A percentile compares a stretch with the other conserved stretches of the same genome.
Evolutionary conservation across 2,797 vertebrate species (phyloP).

Genomic region (Argentina silus): DNA sequence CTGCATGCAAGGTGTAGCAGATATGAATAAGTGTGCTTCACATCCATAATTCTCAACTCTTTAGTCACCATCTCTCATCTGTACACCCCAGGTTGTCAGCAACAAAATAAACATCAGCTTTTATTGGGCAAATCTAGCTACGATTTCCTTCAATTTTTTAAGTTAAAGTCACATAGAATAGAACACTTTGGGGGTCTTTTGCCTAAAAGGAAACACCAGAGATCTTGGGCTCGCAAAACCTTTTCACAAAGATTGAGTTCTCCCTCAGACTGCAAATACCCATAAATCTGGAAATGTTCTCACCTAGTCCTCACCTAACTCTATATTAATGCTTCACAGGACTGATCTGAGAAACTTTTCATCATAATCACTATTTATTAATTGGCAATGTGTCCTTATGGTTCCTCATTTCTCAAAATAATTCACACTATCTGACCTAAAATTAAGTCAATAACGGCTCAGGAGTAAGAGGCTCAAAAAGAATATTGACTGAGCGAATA

Average conservation of each 20-base stretch:
- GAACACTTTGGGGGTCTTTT: not conserved
- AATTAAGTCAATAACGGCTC: not conserved
- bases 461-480: not conserved
- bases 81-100: constrained; percentile 41
- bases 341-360: not conserved
- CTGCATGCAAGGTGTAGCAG: constrained; percentile 30
- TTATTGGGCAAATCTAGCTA: constrained; percentile 27
- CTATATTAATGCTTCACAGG: not conserved
- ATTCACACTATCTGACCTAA: not conserved
- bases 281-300: not conserved
- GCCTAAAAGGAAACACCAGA: not conserved
- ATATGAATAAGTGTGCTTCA: constrained; percentile 45
- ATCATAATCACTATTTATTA: not conserved
- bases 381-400: not conserved
- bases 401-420: not conserved
- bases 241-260: not conserved
- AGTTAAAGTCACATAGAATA: not conserved
- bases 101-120: constrained; percentile 36
- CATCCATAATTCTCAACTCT: constrained; percentile 34
- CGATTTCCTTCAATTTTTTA: not conserved
- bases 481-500: not conserved
- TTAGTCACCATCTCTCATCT: constrained; percentile 32
- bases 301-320: not conserved
- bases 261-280: not conserved
- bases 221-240: not conserved